These are phyloP conservation scores for Calephelis nemesis DNA, from an alignment of 1,140 invertebrate genomes.

Conservation along the genomic window DNA sequence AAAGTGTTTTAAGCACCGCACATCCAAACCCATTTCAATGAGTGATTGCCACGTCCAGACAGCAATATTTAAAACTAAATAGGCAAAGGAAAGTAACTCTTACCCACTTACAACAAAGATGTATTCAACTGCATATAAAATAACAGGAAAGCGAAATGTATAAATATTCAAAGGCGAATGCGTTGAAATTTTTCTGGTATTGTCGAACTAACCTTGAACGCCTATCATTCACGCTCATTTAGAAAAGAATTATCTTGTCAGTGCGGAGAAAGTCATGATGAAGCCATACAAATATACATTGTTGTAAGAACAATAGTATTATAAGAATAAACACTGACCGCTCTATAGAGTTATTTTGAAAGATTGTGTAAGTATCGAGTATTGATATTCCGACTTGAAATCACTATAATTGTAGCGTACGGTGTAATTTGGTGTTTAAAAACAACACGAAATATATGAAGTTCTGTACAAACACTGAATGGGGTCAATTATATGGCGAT, in stretches of 20 bases:
- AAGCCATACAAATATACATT: constrained; percentile 1
- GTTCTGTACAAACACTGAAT: constrained; percentile 9
- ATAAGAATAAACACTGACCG: constrained; percentile 13
- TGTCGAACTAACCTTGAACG: constrained; percentile 14
- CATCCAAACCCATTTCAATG: constrained; percentile 10
- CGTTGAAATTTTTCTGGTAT: constrained; percentile 8
- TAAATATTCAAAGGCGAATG: constrained; percentile 8
- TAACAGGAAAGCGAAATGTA: not conserved
- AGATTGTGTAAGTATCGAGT: not conserved
- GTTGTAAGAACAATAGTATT: constrained; percentile 14
- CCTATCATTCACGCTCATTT: constrained; percentile 15
- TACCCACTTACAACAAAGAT: not conserved
- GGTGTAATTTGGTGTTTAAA: constrained; percentile 15
- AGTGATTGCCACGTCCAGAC: not conserved
- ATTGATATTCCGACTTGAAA: constrained; percentile 12
- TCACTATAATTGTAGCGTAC: constrained; percentile 7
- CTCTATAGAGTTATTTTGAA: constrained; percentile 16
- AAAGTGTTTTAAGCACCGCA: not conserved
- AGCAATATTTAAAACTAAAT: not conserved
- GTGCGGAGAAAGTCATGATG: constrained; percentile 11
- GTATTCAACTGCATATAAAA: not conserved
- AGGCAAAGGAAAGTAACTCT: not conserved
- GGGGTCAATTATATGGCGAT: not conserved
- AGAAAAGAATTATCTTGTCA: constrained; percentile 15
- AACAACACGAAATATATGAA: constrained; percentile 11